A percentile compares a stretch with the other conserved stretches of the same genome.
These are phyloP conservation scores for Heloderma charlesbogerti DNA, from an alignment of 2,113 vertebrate species.

Conservation along the genomic window DNA sequence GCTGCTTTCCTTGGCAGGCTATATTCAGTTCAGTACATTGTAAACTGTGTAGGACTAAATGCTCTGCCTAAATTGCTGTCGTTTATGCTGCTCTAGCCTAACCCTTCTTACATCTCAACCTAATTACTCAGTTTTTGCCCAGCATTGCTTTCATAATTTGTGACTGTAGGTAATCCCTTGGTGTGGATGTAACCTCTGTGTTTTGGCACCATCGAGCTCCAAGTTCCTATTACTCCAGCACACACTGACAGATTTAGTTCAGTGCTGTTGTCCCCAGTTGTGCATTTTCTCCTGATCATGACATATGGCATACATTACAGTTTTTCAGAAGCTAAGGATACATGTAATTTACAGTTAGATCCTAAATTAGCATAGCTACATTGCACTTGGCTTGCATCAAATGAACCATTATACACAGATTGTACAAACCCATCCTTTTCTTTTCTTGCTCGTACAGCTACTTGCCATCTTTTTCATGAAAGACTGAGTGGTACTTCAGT, in stretches of 20 bases:
- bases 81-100: not conserved
- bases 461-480: not conserved
- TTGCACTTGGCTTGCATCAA: conserved; percentile 30
- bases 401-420: conserved; percentile 32
- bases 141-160: not conserved
- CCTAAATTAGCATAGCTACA: conserved; percentile 47
- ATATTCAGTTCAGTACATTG: not conserved
- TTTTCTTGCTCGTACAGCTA: conserved; percentile 42
- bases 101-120: not conserved
- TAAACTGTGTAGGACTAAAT: not conserved
- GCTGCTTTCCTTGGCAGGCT: not conserved
- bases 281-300: not conserved
- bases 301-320: conserved; percentile 1
- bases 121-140: not conserved
- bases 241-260: conserved; percentile 6
- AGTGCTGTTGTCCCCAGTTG: not conserved
- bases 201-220: not conserved
- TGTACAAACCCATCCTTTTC: conserved; percentile 17
- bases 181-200: conserved; percentile 1
- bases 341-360: conserved; percentile 34
- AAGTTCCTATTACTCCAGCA: not conserved
- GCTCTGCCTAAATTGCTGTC: too few relatives aligned
- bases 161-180: not conserved
- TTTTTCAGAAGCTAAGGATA: conserved; percentile 42
- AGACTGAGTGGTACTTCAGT: not conserved